Base-by-base conservation (phyloP, 2,888 invertebrate genomes). In the Pachliopta kotzebuea region DNA sequence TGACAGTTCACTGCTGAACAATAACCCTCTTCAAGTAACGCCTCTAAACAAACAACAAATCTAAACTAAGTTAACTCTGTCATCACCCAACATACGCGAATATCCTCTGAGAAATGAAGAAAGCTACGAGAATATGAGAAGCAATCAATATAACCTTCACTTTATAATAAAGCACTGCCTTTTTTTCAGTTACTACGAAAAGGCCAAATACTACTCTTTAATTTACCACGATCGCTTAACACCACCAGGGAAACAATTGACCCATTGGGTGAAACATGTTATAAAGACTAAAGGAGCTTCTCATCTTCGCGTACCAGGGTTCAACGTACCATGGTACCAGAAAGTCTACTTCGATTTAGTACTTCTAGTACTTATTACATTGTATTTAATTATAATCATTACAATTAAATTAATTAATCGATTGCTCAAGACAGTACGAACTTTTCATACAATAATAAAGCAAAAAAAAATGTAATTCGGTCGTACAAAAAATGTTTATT, bases 231-330 rank as follows among this genome's bases (percentile, higher is more conserved):
- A 85, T 60, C 75, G 80, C 17, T 75, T 78, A 2, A 54, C 69
- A 14, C 62, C 75, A 0, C 81, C 86, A 0, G 78, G 75, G 1
- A 70, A 71, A 0, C 81, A 79, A 56, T 26, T 86, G 26, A 74
- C 76, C 4, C 78, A 81, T 68, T 86, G 86, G 85, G 77, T 84
- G 1, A 75, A 78, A 52, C 84, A 86, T 66, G 85, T 84, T 4
- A 70, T 81, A 17, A 68, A 69, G 17, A 86, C 85, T 0, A 58
- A 70, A 0, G 86, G 86, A 0, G 85, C 86, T 0, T 67, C 68
- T 0, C 83, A 86, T 60, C 68, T 86, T 9, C 78, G 80, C 4
- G 85, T 86, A 0, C 70, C 76, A 0, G 84, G 81, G 0, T 66
- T 81, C 0, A 52, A 70, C 56, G 42, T 81, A 7, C 79, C 81